Percentiles rank a stretch among this genome's conserved stretches.
These are phyloP conservation scores for Goniozus legneri DNA, from an alignment of 1,140 invertebrate genomes.

Conservation along the genomic window DNA sequence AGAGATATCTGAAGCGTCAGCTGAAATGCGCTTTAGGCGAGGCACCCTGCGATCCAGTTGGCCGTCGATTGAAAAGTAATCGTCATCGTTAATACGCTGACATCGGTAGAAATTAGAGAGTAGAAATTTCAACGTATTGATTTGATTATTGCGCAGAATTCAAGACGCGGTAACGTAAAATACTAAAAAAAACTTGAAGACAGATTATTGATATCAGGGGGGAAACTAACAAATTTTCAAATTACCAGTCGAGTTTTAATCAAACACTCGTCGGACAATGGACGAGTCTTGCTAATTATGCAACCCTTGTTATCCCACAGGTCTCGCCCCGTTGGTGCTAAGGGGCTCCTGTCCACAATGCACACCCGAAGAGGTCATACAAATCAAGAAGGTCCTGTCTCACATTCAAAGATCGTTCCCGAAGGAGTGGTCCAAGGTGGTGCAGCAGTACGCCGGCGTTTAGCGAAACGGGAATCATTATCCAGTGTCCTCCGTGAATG, in stretches of 20 bases:
- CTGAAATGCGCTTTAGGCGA: constrained; percentile 69
- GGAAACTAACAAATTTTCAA: no score
- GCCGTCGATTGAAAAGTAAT: constrained; percentile 67
- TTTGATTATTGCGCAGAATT: no score
- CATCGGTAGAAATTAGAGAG: not conserved
- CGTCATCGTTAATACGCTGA: constrained; percentile 1
- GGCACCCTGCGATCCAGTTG: constrained; percentile 67
- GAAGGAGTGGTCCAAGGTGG: constrained; percentile 68
- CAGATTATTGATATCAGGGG: no score
- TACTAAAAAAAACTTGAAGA: no score
- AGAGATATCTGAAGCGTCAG: constrained; percentile 66
- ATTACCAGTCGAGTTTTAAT: no score
- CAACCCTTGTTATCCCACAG: constrained; percentile 55
- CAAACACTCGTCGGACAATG: no score
- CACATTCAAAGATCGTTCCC: constrained; percentile 68
- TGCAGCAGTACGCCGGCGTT: constrained; percentile 61
- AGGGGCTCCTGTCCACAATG: constrained; percentile 68
- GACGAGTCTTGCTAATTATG: no score
- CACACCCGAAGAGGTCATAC: constrained; percentile 61
- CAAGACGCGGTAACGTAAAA: not conserved
- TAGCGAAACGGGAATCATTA: no score
- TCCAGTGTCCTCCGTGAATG: no score
- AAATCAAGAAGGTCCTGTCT: constrained; percentile 66
- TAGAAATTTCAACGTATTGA: not conserved
- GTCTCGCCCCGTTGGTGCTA: constrained; percentile 65